phyloP scores from a whole-genome alignment of 2,797 vertebrate genomes.

The Otolemur crassicaudatus region DNA sequence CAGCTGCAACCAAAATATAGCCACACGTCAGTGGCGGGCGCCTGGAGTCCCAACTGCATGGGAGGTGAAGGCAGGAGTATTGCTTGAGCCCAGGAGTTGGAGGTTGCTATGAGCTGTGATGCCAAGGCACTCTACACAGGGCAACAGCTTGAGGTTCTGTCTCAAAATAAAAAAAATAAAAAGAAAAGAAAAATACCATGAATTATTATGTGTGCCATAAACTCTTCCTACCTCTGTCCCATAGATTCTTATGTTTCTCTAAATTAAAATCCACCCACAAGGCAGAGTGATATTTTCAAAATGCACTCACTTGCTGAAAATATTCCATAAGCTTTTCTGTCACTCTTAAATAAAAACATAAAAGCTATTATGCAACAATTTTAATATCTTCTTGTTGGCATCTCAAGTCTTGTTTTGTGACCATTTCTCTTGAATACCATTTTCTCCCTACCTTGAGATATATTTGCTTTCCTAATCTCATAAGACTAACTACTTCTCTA shows the following conservation, averaged over 20 bases:
- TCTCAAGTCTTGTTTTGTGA: neutral
- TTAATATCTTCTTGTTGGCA: neutral
- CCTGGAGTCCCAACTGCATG: no score
- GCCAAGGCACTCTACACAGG: no score
- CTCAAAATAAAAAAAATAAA: no score
- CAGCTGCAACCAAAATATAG: no score
- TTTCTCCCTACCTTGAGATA: neutral
- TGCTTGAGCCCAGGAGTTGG: no score
- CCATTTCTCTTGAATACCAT: neutral
- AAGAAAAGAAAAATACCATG: neutral
- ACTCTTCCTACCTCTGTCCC: neutral
- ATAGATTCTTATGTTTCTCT: neutral
- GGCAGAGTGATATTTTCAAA: neutral
- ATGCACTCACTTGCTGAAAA: neutral
- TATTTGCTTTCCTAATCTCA: neutral
- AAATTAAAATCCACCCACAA: no score
- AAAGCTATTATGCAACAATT: neutral
- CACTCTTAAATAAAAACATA: neutral
- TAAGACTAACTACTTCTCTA: neutral
- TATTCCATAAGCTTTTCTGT: neutral
- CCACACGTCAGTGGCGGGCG: no score
- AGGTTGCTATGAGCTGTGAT: no score
- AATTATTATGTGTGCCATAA: no score
- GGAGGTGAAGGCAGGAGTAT: no score
- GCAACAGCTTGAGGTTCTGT: no score